Conservation (phyloP, 1,140 invertebrate genomes). For the Nasonia longicornis region DNA sequence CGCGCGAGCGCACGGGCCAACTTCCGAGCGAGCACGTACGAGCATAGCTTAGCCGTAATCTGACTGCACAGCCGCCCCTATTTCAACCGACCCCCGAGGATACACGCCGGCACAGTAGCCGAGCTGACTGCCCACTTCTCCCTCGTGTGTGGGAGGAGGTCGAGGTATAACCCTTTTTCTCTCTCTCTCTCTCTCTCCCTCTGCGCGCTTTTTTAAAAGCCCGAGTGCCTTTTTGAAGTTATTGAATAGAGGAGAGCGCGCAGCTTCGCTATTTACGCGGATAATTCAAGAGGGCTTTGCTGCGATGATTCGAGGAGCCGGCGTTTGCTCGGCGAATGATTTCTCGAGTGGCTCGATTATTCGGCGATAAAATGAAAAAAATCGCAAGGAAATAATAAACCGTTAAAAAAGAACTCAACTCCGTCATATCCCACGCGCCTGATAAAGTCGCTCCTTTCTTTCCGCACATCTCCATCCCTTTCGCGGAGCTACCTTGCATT, state of each 20-base stretch:
- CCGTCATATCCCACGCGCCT: neutral
- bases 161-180: neutral
- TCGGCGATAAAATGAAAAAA: neutral
- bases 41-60: constrained; percentile 70
- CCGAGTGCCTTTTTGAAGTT: neutral
- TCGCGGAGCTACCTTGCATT: neutral
- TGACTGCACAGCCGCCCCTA: constrained; percentile 67
- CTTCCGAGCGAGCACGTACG: constrained; percentile 69
- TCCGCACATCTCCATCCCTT: constrained; percentile 17
- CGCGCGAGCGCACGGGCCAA: constrained; percentile 46
- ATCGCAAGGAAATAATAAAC: no score
- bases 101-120: constrained; percentile 22
- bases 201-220: neutral
- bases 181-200: neutral
- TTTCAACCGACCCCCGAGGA: constrained; percentile 53
- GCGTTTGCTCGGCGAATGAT: neutral
- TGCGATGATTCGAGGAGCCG: no score
- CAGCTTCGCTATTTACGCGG: neutral
- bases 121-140: constrained; percentile 9
- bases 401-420: neutral
- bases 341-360: neutral
- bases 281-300: neutral
- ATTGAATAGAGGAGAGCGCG: neutral
- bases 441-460: constrained; percentile 28
- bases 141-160: neutral